These are phyloP conservation scores for Dryobotodes eremita DNA, from an alignment of 2,888 invertebrate genomes.

Conservation along the genomic window DNA sequence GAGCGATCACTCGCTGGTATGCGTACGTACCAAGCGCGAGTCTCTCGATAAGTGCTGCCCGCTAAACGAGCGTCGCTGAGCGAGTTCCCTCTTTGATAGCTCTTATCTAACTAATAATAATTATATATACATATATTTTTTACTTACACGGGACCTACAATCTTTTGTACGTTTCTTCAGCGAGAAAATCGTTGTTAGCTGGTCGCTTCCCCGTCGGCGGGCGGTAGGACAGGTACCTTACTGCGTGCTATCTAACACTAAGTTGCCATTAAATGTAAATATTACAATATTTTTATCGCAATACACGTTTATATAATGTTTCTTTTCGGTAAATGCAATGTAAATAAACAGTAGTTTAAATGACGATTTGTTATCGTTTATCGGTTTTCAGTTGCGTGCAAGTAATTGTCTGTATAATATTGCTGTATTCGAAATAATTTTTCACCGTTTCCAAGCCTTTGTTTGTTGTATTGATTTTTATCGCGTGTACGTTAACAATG, in stretches of 20 bases:
- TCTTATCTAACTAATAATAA: not conserved
- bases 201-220: not conserved
- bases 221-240: not conserved
- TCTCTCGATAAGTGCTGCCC: not conserved
- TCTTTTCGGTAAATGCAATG: not conserved
- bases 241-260: conserved; percentile 16
- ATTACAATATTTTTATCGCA: conserved; percentile 21
- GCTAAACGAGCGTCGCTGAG: not conserved
- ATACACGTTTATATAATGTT: not conserved
- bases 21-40: not conserved
- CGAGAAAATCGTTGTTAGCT: not conserved
- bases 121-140: not conserved
- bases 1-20: not conserved
- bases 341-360: conserved; percentile 6
- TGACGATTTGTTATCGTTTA: conserved; percentile 20
- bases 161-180: not conserved
- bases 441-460: conserved; percentile 16
- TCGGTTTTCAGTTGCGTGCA: conserved; percentile 34
- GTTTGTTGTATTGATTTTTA: conserved; percentile 31
- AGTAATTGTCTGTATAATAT: conserved; percentile 22
- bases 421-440: not conserved
- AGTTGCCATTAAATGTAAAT: conserved; percentile 12
- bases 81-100: not conserved
- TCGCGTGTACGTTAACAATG: conserved; percentile 19
- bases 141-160: not conserved